Conservation (phyloP, 2,113 vertebrate species). For the Protobothrops flavoviridis region DNA sequence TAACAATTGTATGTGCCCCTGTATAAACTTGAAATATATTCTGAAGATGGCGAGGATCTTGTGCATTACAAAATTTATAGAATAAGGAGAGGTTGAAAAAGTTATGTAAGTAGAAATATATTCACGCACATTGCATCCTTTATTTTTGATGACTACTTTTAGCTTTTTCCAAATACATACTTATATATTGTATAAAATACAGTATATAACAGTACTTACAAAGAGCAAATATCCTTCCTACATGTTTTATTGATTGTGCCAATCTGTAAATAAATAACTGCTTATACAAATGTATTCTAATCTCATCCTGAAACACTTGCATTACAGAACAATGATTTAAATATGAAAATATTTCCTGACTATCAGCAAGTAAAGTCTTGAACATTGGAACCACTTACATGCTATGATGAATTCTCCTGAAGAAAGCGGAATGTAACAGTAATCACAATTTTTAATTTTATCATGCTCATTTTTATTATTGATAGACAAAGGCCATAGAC, state of each 20-base stretch:
- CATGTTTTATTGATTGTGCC: neutral
- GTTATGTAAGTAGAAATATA: neutral
- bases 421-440: neutral
- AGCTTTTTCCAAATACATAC: neutral
- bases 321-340: neutral
- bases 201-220: neutral
- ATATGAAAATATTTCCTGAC: neutral
- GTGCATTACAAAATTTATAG: neutral
- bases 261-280: neutral
- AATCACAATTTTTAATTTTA: neutral
- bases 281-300: neutral
- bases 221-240: neutral
- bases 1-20: too few species aligned
- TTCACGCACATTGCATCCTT: neutral
- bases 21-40: neutral
- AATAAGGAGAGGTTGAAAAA: neutral
- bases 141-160: neutral
- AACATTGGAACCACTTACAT: neutral
- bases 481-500: neutral
- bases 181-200: neutral
- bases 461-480: neutral
- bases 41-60: neutral
- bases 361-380: neutral
- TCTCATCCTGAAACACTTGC: neutral
- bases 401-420: neutral